Evolutionary conservation across 2,113 vertebrate genomes (phyloP).

Genomic region (Protobothrops mucrosquamatus): DNA sequence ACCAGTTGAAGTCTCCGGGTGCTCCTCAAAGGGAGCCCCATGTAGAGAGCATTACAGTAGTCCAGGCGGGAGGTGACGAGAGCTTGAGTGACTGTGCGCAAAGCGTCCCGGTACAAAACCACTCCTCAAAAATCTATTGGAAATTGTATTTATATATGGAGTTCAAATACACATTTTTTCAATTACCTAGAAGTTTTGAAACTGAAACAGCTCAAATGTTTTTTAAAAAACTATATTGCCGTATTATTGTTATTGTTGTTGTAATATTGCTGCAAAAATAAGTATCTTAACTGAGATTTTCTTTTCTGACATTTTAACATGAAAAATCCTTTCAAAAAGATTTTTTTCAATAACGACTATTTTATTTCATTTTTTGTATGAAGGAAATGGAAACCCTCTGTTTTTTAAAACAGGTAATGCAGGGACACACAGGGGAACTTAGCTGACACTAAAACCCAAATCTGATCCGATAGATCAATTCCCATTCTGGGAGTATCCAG

Average conservation of each 20-base stretch:
- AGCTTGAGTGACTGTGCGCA: too few species aligned
- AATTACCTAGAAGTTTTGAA: background rate
- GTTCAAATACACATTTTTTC: background rate
- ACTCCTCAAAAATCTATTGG: background rate
- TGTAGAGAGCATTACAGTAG: too few species aligned
- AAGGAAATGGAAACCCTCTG: slow-evolving; percentile 20
- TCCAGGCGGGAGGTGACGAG: too few species aligned
- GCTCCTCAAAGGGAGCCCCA: too few species aligned
- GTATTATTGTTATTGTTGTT: background rate
- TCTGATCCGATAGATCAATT: slow-evolving; percentile 8
- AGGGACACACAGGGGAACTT: background rate
- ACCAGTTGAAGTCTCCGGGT: too few species aligned
- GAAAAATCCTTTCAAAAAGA: background rate
- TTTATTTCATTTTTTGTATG: background rate
- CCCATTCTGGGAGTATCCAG: background rate
- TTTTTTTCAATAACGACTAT: background rate
- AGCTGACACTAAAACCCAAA: background rate
- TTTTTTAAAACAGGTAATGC: background rate
- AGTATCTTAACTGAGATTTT: accelerated
- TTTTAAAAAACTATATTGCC: background rate
- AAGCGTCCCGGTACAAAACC: too few species aligned
- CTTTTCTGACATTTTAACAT: accelerated
- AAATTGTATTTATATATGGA: background rate
- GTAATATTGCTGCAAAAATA: background rate
- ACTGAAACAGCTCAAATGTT: background rate